phyloP scores from a whole-genome alignment of 2,797 vertebrate species.

The Antennarius maculatus region DNA sequence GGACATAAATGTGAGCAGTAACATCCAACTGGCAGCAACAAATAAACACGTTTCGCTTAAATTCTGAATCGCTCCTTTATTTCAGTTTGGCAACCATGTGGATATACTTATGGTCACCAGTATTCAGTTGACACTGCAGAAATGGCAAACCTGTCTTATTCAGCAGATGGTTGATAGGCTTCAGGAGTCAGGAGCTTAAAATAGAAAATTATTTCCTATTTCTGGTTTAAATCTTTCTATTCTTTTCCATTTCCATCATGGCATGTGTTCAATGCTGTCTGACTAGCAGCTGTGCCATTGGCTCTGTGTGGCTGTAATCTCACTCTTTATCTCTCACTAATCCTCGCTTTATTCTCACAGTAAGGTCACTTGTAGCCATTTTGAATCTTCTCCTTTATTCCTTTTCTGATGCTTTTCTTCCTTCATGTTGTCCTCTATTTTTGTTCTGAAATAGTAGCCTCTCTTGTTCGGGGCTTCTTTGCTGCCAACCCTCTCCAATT shows the following conservation, averaged over 20 bases:
- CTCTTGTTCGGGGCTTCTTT: constrained; percentile 15
- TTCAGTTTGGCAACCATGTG: too few relatives aligned
- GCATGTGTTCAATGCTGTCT: constrained; percentile 34
- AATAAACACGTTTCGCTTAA: too few relatives aligned
- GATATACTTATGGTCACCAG: too few relatives aligned
- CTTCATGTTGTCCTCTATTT: constrained; percentile 5
- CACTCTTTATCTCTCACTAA: constrained; percentile 65
- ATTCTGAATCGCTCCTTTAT: too few relatives aligned
- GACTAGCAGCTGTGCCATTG: constrained; percentile 52
- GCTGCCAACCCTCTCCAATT: constrained; percentile 13
- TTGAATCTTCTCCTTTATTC: constrained; percentile 20
- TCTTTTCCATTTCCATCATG: constrained; percentile 21
- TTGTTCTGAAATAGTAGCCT: constrained; percentile 12
- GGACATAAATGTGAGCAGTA: too few relatives aligned
- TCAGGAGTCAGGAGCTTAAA: too few relatives aligned
- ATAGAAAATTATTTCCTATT: constrained; percentile 2
- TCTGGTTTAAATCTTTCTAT: constrained; percentile 21
- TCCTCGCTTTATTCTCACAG: constrained; percentile 63
- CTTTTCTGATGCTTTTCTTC: constrained; percentile 6
- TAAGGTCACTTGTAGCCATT: constrained; percentile 54
- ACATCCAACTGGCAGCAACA: too few relatives aligned
- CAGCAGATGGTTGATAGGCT: too few relatives aligned
- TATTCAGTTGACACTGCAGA: too few relatives aligned
- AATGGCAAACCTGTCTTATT: too few relatives aligned
- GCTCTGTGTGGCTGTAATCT: constrained; percentile 61